Conservation (phyloP, 64 coral and sea anemone genomes). For the Astreopora myriophthalma region DNA sequence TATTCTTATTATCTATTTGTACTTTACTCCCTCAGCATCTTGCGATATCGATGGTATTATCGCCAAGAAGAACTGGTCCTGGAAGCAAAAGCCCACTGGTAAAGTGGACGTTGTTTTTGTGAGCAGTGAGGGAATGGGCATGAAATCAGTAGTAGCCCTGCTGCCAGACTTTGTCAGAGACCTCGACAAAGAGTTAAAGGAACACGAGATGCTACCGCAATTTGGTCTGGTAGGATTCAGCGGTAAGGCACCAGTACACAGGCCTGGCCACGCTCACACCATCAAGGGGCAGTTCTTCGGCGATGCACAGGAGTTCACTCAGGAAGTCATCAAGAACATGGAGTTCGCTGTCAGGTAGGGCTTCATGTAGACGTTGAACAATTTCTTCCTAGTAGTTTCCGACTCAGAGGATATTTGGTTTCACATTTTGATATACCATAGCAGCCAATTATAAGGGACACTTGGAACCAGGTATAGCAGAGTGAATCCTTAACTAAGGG, state of each 20-base stretch:
- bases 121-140: slow-evolving; percentile 60
- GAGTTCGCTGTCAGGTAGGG: slow-evolving; percentile 40
- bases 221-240: slow-evolving; percentile 85
- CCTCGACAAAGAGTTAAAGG: slow-evolving; percentile 6
- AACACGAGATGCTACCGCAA: not conserved
- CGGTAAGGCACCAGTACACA: slow-evolving; percentile 60
- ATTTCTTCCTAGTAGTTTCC: too few species aligned
- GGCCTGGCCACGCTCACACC: slow-evolving; percentile 70
- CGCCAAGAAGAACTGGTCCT: not conserved
- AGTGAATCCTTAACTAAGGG: too few species aligned
- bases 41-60: not conserved
- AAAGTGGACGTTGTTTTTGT: slow-evolving; percentile 75
- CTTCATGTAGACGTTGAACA: not conserved
- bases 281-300: slow-evolving; percentile 57
- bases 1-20: not conserved
- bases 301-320: not conserved
- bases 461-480: too few species aligned
- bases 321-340: slow-evolving; percentile 2
- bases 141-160: slow-evolving; percentile 16
- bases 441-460: too few species aligned
- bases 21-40: not conserved
- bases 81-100: not conserved
- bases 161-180: slow-evolving; percentile 23
- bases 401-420: too few species aligned
- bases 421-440: too few species aligned